Evolutionary conservation across 2,888 invertebrate species (phyloP), one percentile per base, ranked within the genome.

Genomic region (Halocaridina rubra): DNA sequence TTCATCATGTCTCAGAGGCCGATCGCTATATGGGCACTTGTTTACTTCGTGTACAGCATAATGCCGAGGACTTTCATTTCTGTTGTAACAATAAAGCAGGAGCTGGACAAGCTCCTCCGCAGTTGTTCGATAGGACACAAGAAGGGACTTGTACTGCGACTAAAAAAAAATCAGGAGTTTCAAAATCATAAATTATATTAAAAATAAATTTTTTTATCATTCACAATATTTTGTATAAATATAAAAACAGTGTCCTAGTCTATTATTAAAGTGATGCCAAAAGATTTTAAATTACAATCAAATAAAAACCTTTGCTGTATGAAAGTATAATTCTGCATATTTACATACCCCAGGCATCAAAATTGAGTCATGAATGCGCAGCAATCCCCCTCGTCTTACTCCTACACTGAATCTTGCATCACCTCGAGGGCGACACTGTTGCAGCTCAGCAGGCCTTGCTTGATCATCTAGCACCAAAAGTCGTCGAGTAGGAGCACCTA

Each of bases 391-490:
- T 4, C 79, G 74, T 22, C 88, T 32, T 30, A 78, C 53, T 29
- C 75, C 80, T 22, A 81, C 71, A 32, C 87, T 95, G 92, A 98
- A 97, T 78, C 91, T 90, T 71, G 97, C 97, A 39, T 77, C 69
- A 88, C 97, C 97, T 91, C 94, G 94, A 1, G 97, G 97, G 92
- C 98, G 97, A 91, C 98, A 98, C 27, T 96, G 96, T 91, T 98
- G 97, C 86, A 98, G 92, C 86, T 96, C 96, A 0, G 97, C 96
- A 0, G 98, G 98, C 81, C 96, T 93, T 0, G 97, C 95, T 89
- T 96, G 96, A 89, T 97, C 96, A 89, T 98, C 97, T 89, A 97
- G 92, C 74, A 95, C 94, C 86, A 97, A 92, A 69, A 96, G 93
- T 3, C 96, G 96, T 89, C 95, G 92, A 7, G 96, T 94, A 1